Percentiles rank a stretch among this genome's conserved stretches.
Conservation (phyloP, 2,113 vertebrate species). For the Prinia subflava region DNA sequence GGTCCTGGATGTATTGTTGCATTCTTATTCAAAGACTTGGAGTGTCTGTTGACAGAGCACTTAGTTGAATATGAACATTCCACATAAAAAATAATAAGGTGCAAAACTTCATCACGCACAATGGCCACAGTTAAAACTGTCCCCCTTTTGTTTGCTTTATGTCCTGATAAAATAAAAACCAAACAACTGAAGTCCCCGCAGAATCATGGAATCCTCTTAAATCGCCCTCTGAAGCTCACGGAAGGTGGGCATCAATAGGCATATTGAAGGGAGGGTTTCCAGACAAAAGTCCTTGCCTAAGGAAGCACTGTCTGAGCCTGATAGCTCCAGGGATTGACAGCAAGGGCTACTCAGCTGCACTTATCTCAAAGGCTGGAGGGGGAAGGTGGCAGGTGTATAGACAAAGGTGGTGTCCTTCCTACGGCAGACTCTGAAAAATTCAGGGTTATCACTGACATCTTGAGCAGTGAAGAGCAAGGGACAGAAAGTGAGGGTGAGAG, state of each 20-base stretch:
- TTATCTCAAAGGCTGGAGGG: neutral
- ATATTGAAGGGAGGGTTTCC: neutral
- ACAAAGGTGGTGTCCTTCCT: neutral
- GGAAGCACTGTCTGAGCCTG: neutral
- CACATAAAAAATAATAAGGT: neutral
- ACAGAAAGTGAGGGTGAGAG: neutral
- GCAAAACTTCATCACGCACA: neutral
- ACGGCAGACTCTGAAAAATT: neutral
- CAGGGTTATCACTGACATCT: neutral
- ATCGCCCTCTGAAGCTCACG: neutral
- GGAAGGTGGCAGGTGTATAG: neutral
- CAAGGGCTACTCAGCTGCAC: neutral
- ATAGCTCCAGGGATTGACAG: neutral
- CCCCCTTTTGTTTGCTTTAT: neutral
- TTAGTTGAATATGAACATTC: neutral
- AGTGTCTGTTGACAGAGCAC: neutral
- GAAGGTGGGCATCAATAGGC: neutral
- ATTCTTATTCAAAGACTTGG: neutral
- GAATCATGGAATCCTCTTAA: neutral
- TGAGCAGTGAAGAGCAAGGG: neutral
- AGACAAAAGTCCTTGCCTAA: neutral
- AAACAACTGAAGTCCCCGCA: neutral
- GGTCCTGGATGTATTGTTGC: neutral
- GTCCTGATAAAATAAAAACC: neutral
- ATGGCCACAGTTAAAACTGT: neutral